Conservation (phyloP, 2,888 invertebrate species). For the Dolichomitus sp. region DNA sequence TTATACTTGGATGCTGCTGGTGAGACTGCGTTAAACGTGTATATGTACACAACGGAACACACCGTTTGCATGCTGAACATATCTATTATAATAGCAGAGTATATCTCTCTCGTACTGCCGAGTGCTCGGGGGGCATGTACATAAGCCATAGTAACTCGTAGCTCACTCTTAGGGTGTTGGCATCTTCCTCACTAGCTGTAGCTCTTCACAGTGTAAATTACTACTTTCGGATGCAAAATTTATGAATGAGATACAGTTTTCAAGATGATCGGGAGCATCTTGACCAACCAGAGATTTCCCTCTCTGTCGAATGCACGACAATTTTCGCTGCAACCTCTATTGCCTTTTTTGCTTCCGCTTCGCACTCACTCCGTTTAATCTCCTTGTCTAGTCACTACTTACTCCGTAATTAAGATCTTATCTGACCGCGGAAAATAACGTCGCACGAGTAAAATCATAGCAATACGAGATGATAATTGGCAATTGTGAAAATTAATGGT, state of each 20-base stretch:
- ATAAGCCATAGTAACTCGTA: conserved; percentile 24
- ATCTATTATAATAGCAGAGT: conserved; percentile 81
- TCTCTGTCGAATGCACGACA: conserved; percentile 6
- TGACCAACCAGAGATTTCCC: background rate
- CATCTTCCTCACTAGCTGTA: conserved; percentile 18
- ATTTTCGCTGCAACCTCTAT: conserved; percentile 20
- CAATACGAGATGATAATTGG: background rate
- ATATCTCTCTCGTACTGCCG: conserved; percentile 58
- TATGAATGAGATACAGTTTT: conserved; percentile 88
- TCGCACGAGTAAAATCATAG: conserved; percentile 15
- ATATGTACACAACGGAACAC: conserved; percentile 71
- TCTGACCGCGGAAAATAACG: conserved; percentile 33
- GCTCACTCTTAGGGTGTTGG: conserved; percentile 73
- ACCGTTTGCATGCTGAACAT: conserved; percentile 81
- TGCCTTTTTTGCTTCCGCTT: conserved; percentile 54
- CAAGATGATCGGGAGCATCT: conserved; percentile 80
- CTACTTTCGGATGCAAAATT: conserved; percentile 89
- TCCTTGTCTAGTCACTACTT: background rate
- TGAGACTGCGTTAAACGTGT: conserved; percentile 67
- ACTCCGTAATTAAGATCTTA: conserved; percentile 28
- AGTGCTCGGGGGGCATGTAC: conserved; percentile 8
- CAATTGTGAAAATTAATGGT: conserved; percentile 44
- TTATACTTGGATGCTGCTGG: conserved; percentile 4
- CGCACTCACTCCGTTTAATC: conserved; percentile 15
- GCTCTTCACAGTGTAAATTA: conserved; percentile 84